Conservation (phyloP, 2,888 invertebrate species). For the Aquatica leii region DNA sequence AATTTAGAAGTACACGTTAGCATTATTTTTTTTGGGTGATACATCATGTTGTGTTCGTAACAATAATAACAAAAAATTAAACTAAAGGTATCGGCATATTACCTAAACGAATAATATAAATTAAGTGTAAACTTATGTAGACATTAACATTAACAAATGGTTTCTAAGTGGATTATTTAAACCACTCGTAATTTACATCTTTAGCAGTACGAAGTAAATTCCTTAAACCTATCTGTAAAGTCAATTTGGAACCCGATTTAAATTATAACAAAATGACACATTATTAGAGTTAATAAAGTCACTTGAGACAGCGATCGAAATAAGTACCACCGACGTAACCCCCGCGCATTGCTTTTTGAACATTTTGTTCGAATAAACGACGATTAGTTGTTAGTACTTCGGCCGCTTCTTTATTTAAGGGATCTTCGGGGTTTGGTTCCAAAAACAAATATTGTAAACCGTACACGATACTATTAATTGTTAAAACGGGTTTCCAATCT, state of each 20-base stretch:
- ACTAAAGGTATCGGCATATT: background rate
- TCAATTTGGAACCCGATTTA: constrained; percentile 19
- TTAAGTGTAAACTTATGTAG: constrained; percentile 22
- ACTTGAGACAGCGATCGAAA: constrained; percentile 96
- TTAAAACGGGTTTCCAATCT: constrained; percentile 99
- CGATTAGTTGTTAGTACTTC: constrained; percentile 95
- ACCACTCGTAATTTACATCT: constrained; percentile 16
- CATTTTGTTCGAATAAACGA: constrained; percentile 94
- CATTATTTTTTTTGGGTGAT: too few species aligned
- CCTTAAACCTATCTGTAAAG: constrained; percentile 18
- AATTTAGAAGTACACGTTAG: background rate
- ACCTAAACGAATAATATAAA: constrained; percentile 19
- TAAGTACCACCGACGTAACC: constrained; percentile 93
- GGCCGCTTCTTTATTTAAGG: constrained; percentile 97
- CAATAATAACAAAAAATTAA: constrained; percentile 8
- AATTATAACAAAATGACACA: constrained; percentile 32
- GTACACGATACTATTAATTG: constrained; percentile 97
- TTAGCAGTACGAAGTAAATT: constrained; percentile 11
- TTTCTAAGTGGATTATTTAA: too few species aligned
- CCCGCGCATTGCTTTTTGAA: constrained; percentile 94
- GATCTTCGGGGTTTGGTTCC: constrained; percentile 99
- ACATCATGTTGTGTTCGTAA: background rate
- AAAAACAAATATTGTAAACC: constrained; percentile 96
- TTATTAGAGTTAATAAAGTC: constrained; percentile 58
- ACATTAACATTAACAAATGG: constrained; percentile 21